These are phyloP conservation scores for Drosophila flavopinicola DNA, from an alignment of 2,888 invertebrate species.

Conservation along the genomic window DNA sequence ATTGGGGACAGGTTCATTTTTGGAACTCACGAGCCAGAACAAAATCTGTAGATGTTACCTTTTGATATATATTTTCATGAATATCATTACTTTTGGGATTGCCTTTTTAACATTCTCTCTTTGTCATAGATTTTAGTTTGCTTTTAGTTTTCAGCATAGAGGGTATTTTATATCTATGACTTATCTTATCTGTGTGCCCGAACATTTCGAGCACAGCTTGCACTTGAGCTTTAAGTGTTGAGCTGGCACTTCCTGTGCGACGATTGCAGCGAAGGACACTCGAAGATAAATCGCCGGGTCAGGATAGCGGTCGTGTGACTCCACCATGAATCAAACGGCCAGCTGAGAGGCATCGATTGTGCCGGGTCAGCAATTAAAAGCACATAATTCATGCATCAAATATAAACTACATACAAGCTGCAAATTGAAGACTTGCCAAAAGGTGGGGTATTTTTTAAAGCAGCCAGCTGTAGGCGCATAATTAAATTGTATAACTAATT, in stretches of 20 bases:
- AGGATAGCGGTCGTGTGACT: constrained; percentile 33
- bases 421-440: constrained; percentile 4
- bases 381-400: constrained; percentile 66
- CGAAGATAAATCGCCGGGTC: constrained; percentile 68
- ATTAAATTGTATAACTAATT: constrained; percentile 61
- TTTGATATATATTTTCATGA: no score
- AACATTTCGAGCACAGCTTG: background rate
- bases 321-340: constrained; percentile 50
- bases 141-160: no score
- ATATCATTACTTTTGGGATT: no score
- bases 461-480: constrained; percentile 31
- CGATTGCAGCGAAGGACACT: constrained; percentile 35
- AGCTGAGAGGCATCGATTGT: constrained; percentile 34
- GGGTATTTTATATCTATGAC: background rate
- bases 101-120: no score
- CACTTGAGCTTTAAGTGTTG: constrained; percentile 25
- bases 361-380: constrained; percentile 67
- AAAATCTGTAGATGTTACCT: no score
- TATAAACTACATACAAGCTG: constrained; percentile 28
- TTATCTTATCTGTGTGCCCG: background rate
- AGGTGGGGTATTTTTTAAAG: constrained; percentile 6
- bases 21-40: no score
- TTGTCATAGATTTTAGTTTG: no score
- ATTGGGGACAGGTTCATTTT: no score
- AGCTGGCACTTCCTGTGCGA: constrained; percentile 39